A percentile compares a stretch with the other conserved stretches of the same genome.
These are phyloP conservation scores for Syngnathus rostellatus DNA, from an alignment of 2,797 vertebrate genomes.

Conservation along the genomic window DNA sequence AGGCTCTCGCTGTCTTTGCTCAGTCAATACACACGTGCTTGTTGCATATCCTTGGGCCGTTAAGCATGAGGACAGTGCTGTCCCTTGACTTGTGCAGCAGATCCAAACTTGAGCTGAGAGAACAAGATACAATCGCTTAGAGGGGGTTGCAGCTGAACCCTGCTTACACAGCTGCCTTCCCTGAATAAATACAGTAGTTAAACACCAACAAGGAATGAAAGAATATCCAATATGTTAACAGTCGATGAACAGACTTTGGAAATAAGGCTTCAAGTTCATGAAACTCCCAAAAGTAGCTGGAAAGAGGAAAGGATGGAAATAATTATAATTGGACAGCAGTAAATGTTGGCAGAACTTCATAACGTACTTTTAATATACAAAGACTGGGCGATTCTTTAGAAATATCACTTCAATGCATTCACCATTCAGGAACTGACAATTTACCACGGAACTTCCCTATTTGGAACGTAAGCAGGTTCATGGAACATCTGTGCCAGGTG, in stretches of 20 bases:
- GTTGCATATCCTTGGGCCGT: not conserved
- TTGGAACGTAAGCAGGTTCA: constrained; percentile 21
- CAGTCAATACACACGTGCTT: not conserved
- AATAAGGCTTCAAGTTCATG: not conserved
- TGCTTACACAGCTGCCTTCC: constrained; percentile 42
- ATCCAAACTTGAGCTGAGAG: constrained; percentile 6
- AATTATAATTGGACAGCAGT: not conserved
- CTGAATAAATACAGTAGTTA: constrained; percentile 11
- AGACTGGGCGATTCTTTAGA: not conserved
- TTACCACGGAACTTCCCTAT: constrained; percentile 55
- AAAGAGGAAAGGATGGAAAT: not conserved
- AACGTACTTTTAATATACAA: not conserved
- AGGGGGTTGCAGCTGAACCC: not conserved
- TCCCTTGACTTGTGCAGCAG: constrained; percentile 7
- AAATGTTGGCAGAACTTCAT: not conserved
- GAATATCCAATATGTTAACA: not conserved
- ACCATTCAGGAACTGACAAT: not conserved
- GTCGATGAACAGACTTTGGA: not conserved
- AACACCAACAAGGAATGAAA: constrained; percentile 11
- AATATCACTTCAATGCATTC: not conserved
- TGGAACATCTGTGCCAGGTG: constrained; percentile 44
- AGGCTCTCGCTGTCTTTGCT: constrained; percentile 1
- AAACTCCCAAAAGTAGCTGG: not conserved
- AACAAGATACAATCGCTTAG: constrained; percentile 8
- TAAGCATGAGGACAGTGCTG: not conserved